phyloP scores from a whole-genome alignment of 2,888 invertebrate species.

The Strigamia crassipes region DNA sequence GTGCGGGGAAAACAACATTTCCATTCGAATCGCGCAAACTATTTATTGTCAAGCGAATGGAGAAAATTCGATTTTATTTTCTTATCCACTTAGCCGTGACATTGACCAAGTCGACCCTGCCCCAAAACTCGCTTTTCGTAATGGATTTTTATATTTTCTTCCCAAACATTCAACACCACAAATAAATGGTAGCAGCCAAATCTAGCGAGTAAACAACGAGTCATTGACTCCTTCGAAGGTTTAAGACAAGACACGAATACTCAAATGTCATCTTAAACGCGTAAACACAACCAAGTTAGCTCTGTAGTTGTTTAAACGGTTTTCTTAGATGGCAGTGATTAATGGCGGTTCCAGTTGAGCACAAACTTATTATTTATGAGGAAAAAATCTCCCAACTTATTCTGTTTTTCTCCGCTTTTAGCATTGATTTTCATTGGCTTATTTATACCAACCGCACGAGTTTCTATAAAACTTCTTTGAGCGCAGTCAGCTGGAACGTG shows the following conservation, averaged over 20 bases:
- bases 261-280: not conserved
- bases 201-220: not conserved
- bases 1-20: not conserved
- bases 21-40: not conserved
- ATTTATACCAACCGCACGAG: constrained; percentile 5
- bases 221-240: not conserved
- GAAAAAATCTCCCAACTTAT: not conserved
- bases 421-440: constrained; percentile 11
- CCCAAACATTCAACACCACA: not conserved
- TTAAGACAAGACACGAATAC: not conserved
- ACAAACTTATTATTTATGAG: not conserved
- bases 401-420: not conserved
- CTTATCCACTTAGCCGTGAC: not conserved
- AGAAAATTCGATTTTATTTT: not conserved
- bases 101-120: not conserved
- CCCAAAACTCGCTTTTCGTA: not conserved
- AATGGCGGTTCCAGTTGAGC: not conserved
- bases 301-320: not conserved
- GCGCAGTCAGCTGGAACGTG: not conserved
- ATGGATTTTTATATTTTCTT: not conserved
- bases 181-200: not conserved
- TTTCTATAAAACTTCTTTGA: not conserved
- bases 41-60: not conserved
- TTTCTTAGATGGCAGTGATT: not conserved
- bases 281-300: not conserved